Percentiles rank a stretch among this genome's conserved stretches.
These are phyloP conservation scores for Endotricha flammealis DNA, from an alignment of 2,888 invertebrate species.

Conservation along the genomic window DNA sequence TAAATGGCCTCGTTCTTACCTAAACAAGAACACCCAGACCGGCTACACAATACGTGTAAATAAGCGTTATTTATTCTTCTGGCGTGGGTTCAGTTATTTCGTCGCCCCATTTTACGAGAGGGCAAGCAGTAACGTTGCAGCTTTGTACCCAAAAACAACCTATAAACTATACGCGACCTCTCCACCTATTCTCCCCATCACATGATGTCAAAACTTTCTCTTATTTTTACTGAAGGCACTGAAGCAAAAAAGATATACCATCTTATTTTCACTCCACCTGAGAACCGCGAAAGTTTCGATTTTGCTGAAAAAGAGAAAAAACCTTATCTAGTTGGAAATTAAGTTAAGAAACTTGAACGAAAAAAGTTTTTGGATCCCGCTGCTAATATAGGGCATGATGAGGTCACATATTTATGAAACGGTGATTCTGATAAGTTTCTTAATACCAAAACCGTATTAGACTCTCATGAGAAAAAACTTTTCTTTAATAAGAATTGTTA, in stretches of 20 bases:
- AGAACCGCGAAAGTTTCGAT: slow-evolving; percentile 31
- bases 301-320: slow-evolving; percentile 17
- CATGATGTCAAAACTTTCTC: slow-evolving; percentile 46
- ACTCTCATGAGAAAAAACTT: neutral
- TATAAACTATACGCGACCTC: slow-evolving; percentile 29
- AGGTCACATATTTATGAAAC: neutral
- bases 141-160: slow-evolving; percentile 26
- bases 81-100: neutral
- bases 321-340: slow-evolving; percentile 38
- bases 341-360: slow-evolving; percentile 38
- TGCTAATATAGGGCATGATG: neutral
- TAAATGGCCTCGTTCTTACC: no score
- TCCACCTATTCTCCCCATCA: slow-evolving; percentile 43
- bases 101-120: neutral
- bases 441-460: neutral
- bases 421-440: neutral
- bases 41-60: neutral
- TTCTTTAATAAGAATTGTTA: neutral
- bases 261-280: slow-evolving; percentile 33
- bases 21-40: neutral
- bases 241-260: slow-evolving; percentile 42
- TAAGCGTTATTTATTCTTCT: neutral
- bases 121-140: slow-evolving; percentile 4
- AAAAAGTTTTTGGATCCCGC: slow-evolving; percentile 29
- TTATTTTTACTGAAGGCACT: slow-evolving; percentile 42